A percentile compares a stretch with the other conserved stretches of the same genome.
These are phyloP conservation scores for Centropristis striata DNA, from an alignment of 2,113 vertebrate genomes.

Conservation along the genomic window DNA sequence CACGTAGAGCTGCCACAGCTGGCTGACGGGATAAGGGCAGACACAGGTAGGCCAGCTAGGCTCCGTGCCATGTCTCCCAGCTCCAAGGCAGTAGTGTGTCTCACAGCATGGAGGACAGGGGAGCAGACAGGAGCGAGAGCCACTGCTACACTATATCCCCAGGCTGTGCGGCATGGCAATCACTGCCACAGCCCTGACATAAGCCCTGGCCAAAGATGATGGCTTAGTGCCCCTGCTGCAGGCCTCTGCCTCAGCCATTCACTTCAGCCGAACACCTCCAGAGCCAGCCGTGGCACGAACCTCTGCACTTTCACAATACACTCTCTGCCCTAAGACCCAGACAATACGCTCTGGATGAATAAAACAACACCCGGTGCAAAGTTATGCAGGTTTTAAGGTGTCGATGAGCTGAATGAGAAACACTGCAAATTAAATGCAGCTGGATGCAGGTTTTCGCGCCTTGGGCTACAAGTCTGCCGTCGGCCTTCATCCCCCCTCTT, in stretches of 20 bases:
- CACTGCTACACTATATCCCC: slow-evolving; percentile 50
- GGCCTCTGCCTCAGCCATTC: slow-evolving; percentile 59
- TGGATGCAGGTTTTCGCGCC: slow-evolving; percentile 51
- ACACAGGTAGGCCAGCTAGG: slow-evolving; percentile 70
- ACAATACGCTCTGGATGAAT: slow-evolving; percentile 37
- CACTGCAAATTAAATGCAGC: slow-evolving; percentile 44
- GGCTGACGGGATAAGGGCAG: slow-evolving; percentile 73
- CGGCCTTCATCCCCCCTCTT: slow-evolving; percentile 30
- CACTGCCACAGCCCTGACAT: slow-evolving; percentile 62
- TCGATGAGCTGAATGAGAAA: slow-evolving; percentile 50
- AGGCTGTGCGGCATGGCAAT: slow-evolving; percentile 45
- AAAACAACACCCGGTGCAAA: slow-evolving; percentile 22
- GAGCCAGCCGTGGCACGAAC: slow-evolving; percentile 45
- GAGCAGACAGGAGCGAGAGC: slow-evolving; percentile 47
- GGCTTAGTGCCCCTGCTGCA: slow-evolving; percentile 55
- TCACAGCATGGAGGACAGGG: slow-evolving; percentile 53
- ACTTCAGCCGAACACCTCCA: slow-evolving; percentile 54
- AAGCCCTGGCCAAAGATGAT: slow-evolving; percentile 63
- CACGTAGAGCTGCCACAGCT: slow-evolving; percentile 59
- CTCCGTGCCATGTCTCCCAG: slow-evolving; percentile 52
- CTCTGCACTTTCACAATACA: slow-evolving; percentile 41
- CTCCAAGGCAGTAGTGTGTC: slow-evolving; percentile 60
- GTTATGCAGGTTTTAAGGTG: slow-evolving; percentile 34
- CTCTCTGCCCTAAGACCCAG: slow-evolving; percentile 17
- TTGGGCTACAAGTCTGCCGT: slow-evolving; percentile 36